Percentiles rank a stretch among this genome's conserved stretches.
Evolutionary conservation across 2,888 invertebrate species (phyloP).

Genomic region (Trissonchulus sp.): DNA sequence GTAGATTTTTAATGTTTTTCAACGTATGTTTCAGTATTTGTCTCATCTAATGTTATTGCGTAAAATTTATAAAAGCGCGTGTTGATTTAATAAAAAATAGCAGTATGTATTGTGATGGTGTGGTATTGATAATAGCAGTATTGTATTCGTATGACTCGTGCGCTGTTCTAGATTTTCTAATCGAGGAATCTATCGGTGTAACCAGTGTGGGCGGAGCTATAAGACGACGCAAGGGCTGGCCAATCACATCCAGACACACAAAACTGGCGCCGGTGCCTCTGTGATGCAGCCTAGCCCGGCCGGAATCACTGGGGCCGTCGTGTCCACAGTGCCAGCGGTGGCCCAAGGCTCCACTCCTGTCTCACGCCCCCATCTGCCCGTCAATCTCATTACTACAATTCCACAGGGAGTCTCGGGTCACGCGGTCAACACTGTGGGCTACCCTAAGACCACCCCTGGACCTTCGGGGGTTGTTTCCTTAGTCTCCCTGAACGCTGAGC

Average conservation of each 20-base stretch:
- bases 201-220: slow-evolving; percentile 75
- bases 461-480: not conserved
- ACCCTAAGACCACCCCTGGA: not conserved
- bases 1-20: too few species aligned
- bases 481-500: too few species aligned
- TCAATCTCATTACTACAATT: too few species aligned
- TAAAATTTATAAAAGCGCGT: too few species aligned
- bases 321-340: not conserved
- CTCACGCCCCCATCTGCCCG: not conserved
- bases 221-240: slow-evolving; percentile 72
- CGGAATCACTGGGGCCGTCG: not conserved
- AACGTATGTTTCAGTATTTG: too few species aligned
- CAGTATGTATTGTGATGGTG: too few species aligned
- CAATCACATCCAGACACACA: slow-evolving; percentile 62
- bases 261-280: not conserved
- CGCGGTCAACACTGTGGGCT: not conserved
- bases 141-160: too few species aligned
- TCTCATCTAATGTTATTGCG: too few species aligned
- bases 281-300: not conserved
- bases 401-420: not conserved
- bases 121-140: too few species aligned
- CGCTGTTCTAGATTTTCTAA: slow-evolving; percentile 58
- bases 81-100: too few species aligned
- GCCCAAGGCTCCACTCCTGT: not conserved
- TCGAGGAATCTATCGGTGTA: slow-evolving; percentile 72